phyloP scores from a whole-genome alignment of 2,888 invertebrate genomes.

The Baronia brevicornis region DNA sequence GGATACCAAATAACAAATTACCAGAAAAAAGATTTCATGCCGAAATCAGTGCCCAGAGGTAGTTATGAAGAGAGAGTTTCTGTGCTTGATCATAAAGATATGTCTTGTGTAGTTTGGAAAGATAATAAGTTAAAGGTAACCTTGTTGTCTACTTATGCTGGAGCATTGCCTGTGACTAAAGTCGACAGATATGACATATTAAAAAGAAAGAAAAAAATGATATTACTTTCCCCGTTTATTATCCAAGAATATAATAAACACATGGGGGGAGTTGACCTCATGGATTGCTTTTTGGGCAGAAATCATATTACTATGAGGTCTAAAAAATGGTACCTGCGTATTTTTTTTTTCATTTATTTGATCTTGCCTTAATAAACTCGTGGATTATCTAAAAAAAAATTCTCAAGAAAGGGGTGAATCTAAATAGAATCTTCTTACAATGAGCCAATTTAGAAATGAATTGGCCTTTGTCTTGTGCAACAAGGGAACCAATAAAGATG shows the following conservation, averaged over 20 bases:
- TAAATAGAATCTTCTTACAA: constrained; percentile 28
- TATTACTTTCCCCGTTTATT: constrained; percentile 29
- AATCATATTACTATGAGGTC: constrained; percentile 24
- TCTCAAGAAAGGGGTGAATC: constrained; percentile 24
- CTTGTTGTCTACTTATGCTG: constrained; percentile 28
- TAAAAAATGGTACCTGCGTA: constrained; percentile 32
- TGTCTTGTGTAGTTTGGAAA: constrained; percentile 36
- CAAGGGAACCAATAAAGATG: constrained; percentile 26
- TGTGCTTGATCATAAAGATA: constrained; percentile 30
- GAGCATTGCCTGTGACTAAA: constrained; percentile 4
- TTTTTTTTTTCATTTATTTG: constrained; percentile 29
- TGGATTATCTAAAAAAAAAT: constrained; percentile 25
- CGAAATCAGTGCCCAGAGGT: constrained; percentile 34
- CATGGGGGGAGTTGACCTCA: constrained; percentile 34
- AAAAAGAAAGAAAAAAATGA: constrained; percentile 24
- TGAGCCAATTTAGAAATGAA: constrained; percentile 24
- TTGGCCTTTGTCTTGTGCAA: constrained; percentile 32
- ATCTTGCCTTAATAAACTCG: constrained; percentile 26
- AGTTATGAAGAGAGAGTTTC: constrained; percentile 35
- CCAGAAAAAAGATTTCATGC: constrained; percentile 33
- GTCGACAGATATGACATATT: constrained; percentile 1
- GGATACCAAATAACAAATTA: constrained; percentile 27
- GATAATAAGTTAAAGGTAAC: constrained; percentile 33
- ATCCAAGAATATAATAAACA: constrained; percentile 32
- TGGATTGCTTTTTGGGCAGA: constrained; percentile 29